Evolutionary conservation across 2,888 invertebrate species (phyloP), one percentile per base, ranked within the genome.

Genomic region (Parapristionchus giblindavisi): DNA sequence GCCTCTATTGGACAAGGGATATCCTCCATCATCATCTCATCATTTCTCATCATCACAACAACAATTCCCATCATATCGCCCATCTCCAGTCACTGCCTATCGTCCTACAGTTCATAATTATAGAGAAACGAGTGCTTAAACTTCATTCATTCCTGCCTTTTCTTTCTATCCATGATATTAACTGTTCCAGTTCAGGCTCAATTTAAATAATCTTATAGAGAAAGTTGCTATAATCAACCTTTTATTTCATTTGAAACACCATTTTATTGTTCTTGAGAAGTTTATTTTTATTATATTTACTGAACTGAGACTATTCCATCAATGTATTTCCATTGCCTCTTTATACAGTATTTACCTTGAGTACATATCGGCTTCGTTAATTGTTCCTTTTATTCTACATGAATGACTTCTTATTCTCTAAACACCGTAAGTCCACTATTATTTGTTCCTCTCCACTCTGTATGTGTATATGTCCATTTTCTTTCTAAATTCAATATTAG

Each of bases 41-140:
- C 66, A 51, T 21, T 51, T 34, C 24, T 65, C 24, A 63, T 38
- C 40, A 29, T 63, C 63, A 11, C 63, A 63, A 24, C 60, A 61
- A 38, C 60, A 61, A 29, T 61, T 48, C 14, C 40, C 58, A 65
- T 48, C 48, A 6, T 66, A 66, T 32, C 66, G 66, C 2, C 48
- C 66, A 48, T 66, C 66, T 11, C 66, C 66, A 32, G 48, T 61
- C 4, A 56, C 75, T n/a, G 74, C 77, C 38, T 82, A 82, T 63
- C 77, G 82, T 17, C 75, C 79, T 32, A 80, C 78, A 71, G 79
- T 81, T 29, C 76, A 77, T 58, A 79, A 81, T 73, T 83, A 80
- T 63, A 78, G 81, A 60, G 83, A 83, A 77, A 83, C 83, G 68
- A 80, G 80, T 76, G 83, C 83, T 73, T 83, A 79, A 43, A n/a